phyloP scores from a whole-genome alignment of 2,113 vertebrate species.

The Canis aureus region DNA sequence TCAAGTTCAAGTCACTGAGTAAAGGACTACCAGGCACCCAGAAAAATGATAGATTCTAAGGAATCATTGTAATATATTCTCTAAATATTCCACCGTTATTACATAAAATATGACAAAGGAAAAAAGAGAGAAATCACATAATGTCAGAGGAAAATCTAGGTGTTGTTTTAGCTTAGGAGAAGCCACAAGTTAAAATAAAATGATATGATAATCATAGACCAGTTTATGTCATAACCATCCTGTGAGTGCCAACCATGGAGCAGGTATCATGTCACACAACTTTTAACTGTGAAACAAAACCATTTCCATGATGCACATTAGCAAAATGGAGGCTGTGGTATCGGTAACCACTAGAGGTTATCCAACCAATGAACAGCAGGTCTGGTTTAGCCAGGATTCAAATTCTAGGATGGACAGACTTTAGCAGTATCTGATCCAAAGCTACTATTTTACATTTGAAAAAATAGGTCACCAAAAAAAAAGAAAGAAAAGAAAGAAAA shows the following conservation, averaged over 20 bases:
- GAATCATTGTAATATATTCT: not conserved
- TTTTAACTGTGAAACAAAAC: not conserved
- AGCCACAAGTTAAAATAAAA: not conserved
- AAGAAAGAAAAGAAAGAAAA: not conserved
- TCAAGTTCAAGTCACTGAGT: constrained; percentile 20
- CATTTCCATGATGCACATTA: not conserved
- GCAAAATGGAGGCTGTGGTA: not conserved
- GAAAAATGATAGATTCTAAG: constrained; percentile 3
- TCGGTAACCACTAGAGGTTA: not conserved
- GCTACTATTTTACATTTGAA: not conserved
- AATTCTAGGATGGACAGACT: not conserved
- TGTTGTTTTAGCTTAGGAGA: not conserved
- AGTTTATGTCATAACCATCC: fast-evolving
- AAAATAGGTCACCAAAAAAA: not conserved
- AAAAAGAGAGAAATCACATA: not conserved
- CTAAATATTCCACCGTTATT: constrained; percentile 3
- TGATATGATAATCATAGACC: not conserved
- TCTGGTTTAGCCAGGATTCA: not conserved
- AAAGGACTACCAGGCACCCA: not conserved
- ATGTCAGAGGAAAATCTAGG: not conserved
- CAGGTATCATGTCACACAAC: not conserved
- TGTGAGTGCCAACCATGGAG: not conserved
- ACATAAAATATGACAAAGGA: not conserved
- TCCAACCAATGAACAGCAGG: not conserved
- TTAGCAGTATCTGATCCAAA: not conserved